Evolutionary conservation across 2,113 vertebrate species (phyloP).

Genomic region (Cisticola juncidis): DNA sequence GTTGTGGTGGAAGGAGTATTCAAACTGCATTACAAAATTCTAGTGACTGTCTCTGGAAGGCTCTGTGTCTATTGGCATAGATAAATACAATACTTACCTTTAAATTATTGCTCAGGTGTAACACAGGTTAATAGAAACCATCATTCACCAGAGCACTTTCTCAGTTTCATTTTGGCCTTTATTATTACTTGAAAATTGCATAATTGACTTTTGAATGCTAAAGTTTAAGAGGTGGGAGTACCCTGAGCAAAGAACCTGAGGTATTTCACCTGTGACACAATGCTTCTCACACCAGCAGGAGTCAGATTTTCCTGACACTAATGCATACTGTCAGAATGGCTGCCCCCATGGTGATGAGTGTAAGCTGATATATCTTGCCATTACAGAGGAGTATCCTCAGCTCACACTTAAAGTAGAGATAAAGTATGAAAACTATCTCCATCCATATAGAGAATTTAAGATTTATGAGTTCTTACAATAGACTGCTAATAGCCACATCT

Average conservation of each 20-base stretch:
- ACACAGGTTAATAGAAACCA: neutral
- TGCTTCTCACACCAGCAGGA: neutral
- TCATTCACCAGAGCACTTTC: neutral
- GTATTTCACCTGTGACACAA: slow-evolving; percentile 29
- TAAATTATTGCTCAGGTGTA: neutral
- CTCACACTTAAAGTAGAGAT: slow-evolving; percentile 36
- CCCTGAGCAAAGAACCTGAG: neutral
- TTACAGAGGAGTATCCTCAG: slow-evolving; percentile 21
- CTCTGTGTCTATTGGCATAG: neutral
- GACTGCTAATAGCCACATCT: neutral
- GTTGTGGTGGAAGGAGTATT: neutral
- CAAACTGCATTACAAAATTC: neutral
- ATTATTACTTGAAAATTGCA: neutral
- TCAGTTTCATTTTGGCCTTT: neutral
- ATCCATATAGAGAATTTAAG: neutral
- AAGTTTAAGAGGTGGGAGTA: neutral
- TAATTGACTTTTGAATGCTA: neutral
- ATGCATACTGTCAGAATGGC: neutral
- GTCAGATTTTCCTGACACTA: slow-evolving; percentile 8
- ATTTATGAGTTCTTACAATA: neutral
- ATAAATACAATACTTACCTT: neutral
- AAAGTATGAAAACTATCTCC: neutral
- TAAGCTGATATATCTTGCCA: slow-evolving; percentile 26
- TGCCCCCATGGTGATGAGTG: slow-evolving; percentile 33
- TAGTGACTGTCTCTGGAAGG: neutral